phyloP scores from a whole-genome alignment of 1,140 invertebrate species.

The Calosoma granatense region DNA sequence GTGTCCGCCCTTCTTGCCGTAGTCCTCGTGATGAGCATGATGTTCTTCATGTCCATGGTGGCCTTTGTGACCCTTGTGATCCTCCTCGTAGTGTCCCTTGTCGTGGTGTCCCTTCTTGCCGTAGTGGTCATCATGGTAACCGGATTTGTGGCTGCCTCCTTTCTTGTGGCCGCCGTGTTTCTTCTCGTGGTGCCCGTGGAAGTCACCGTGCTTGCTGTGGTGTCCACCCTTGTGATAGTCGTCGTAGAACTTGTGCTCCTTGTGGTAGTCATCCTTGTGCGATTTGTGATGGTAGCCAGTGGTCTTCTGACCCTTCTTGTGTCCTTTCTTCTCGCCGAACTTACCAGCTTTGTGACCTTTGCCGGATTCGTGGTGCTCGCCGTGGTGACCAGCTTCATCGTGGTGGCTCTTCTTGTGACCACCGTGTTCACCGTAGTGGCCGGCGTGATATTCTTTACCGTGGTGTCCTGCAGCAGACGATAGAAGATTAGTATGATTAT shows the following conservation, averaged over 20 bases:
- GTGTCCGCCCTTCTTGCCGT: slow-evolving; percentile 48
- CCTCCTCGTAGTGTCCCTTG: slow-evolving; percentile 54
- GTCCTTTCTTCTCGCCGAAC: slow-evolving; percentile 65
- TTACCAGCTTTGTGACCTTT: slow-evolving; percentile 66
- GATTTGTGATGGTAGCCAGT: slow-evolving; percentile 69
- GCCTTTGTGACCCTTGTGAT: slow-evolving; percentile 50
- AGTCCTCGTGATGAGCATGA: slow-evolving; percentile 46
- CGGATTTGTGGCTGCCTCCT: slow-evolving; percentile 57
- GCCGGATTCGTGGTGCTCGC: slow-evolving; percentile 60
- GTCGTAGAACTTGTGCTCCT: slow-evolving; percentile 76
- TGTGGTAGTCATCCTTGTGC: slow-evolving; percentile 73
- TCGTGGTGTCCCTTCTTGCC: slow-evolving; percentile 63
- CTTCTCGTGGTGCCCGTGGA: slow-evolving; percentile 56
- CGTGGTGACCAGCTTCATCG: slow-evolving; percentile 55
- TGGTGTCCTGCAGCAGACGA: slow-evolving; percentile 36
- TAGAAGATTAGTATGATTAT: too few species aligned
- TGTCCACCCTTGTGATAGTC: slow-evolving; percentile 68
- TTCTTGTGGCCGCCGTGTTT: slow-evolving; percentile 62
- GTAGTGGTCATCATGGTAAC: slow-evolving; percentile 56
- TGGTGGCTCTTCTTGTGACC: slow-evolving; percentile 68
- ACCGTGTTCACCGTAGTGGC: slow-evolving; percentile 59
- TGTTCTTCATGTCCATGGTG: slow-evolving; percentile 50
- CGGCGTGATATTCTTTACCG: slow-evolving; percentile 57
- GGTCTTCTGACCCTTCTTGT: slow-evolving; percentile 62
- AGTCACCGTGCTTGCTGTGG: slow-evolving; percentile 48